Base-by-base conservation (phyloP, 2,797 vertebrate genomes). In the Lagocephalus sceleratus region DNA sequence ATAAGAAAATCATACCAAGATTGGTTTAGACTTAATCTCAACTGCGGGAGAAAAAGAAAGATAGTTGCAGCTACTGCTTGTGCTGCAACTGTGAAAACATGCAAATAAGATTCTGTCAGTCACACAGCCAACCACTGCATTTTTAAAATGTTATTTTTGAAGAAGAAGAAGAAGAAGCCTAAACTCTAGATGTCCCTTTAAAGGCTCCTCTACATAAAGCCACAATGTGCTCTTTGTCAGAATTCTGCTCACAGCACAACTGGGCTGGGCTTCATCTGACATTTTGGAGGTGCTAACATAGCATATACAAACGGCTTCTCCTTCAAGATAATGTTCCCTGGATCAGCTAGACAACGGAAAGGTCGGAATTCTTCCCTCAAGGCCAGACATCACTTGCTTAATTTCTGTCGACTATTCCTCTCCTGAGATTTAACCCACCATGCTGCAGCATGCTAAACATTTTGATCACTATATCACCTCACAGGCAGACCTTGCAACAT, bases 301-400 rank as follows among this genome's bases (percentile, higher is more conserved):
- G 79, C 77, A 75, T 3, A 11, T 48, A 52, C 66, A 11, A 35
- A 57, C 44, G 47, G 46, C 51, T 66, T 50, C 41, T 68, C 55
- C 71, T 71, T 63, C 48, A 71, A 73, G 49, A 47, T 66, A 47
- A 71, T 80, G 83, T 44, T 61, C 58, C 55, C 38, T 9, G 2
- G n/a, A 66, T 79, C 74, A 71, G 76, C 74, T 43, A 51, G 75
- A 78, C 9, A 2, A 72, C 47, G 39, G 54, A 78, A 85, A 81
- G 78, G 76, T 74, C 75, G 56, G 38, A 57, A 58, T 61, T 67
- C 26, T 60, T 38, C 46, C 65, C 71, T 49, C 2, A 41, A 53
- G 63, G 74, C 66, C 43, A 12, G 25, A 47, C 60, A 57, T 68
- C 68, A 65, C 62, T 50, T 56, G 65, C 50, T 20, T 47, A 14